Conservation (phyloP, 2,797 vertebrate species). For the Acomys russatus region DNA sequence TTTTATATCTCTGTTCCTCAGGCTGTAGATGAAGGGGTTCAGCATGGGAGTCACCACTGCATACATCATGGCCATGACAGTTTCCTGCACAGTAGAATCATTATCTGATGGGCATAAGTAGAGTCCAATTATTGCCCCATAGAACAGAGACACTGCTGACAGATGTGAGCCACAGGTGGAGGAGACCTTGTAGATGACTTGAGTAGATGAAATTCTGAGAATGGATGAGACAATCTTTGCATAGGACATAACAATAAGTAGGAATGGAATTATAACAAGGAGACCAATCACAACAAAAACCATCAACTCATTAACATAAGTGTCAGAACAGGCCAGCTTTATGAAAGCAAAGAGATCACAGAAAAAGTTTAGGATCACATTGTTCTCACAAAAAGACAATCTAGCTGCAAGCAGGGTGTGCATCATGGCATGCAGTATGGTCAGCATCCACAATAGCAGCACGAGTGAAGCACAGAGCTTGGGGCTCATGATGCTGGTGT, state of each 20-base stretch:
- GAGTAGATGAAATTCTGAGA: not conserved
- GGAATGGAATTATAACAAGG: constrained; percentile 67
- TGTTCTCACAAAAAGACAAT: constrained; percentile 25
- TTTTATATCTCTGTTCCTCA: not conserved
- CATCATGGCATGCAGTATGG: constrained; percentile 49
- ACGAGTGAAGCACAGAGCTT: too few relatives aligned
- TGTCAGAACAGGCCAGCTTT: constrained; percentile 65
- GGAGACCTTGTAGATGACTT: not conserved
- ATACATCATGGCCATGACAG: too few relatives aligned
- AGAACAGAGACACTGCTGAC: not conserved
- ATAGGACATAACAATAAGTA: constrained; percentile 76
- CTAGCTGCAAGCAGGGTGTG: constrained; percentile 51
- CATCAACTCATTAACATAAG: constrained; percentile 47
- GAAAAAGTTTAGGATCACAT: constrained; percentile 68
- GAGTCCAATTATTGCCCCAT: constrained; percentile 10
- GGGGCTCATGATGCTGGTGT: constrained; percentile 77
- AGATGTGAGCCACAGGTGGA: constrained; percentile 9
- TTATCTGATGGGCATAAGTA: too few relatives aligned
- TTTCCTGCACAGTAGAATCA: too few relatives aligned
- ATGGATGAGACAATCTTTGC: constrained; percentile 61
- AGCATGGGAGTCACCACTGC: too few relatives aligned
- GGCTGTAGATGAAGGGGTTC: not conserved
- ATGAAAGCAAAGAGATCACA: not conserved
- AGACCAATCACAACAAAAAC: constrained; percentile 61
- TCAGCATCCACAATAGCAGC: constrained; percentile 59